Base-by-base conservation (phyloP, 2,113 vertebrate genomes). In the Gavia stellata region DNA sequence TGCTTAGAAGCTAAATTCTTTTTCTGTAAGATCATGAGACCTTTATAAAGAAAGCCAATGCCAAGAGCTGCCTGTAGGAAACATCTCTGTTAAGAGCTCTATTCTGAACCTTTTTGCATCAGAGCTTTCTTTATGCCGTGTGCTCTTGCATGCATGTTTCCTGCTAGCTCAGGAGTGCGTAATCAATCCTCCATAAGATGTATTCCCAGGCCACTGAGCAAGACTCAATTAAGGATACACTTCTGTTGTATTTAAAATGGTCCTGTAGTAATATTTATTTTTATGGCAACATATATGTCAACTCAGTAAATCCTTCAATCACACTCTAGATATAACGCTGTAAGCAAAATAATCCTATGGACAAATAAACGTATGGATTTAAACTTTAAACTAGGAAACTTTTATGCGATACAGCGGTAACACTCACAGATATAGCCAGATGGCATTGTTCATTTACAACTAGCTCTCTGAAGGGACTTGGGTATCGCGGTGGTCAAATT, bases 1-100 rank as follows among this genome's bases (percentile, higher is more conserved):
- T 80, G 20, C 77, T 62, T 93, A 91, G 89, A 72, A 95, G 61
- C 28, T 62, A 70, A 82, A 88, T 88, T 94, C 33, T 77, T 94
- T 87, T 81, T 92, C 71, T 80, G 29, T 58, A 82, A 73, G 62
- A 94, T 91, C 73, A 58, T 62, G 74, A 86, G 53, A 72, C 58
- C 47, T 94, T 70, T 73, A 40, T 77, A 88, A 96, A 65, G 81
- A 90, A 95, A 95, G 71, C 17, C 73, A 53, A 15, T 80, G 81
- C 77, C 70, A 79, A 79, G 86, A 71, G 36, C 73, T 87, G 56
- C 78, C 88, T 82, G 66, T 50, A 94, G 78, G 79, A 94, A 91
- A 85, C 42, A 50, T 53, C 70, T 78, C n/a, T 0, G 0, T 82
- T 77, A 85, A 77, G 55, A 89, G 33, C 34, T 77, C 31, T 72